These are phyloP conservation scores for Balearica regulorum DNA, from an alignment of 2,797 vertebrate genomes.

Conservation along the genomic window DNA sequence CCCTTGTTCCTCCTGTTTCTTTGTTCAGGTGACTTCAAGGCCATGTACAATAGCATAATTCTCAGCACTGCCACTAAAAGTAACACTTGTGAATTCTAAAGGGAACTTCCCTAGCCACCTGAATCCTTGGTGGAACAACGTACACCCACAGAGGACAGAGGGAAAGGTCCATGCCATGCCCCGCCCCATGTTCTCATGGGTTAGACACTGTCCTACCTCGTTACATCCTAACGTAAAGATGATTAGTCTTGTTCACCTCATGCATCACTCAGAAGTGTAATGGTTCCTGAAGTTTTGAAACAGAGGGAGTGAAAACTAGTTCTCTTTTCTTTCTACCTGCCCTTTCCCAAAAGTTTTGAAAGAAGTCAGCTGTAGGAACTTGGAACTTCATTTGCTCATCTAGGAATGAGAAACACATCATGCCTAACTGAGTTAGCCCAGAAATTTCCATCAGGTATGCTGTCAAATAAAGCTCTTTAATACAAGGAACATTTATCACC, in stretches of 20 bases:
- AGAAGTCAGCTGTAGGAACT: background rate
- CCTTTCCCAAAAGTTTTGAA: background rate
- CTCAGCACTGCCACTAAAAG: background rate
- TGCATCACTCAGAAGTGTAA: background rate
- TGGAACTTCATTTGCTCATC: background rate
- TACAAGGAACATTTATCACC: background rate
- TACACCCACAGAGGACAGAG: background rate
- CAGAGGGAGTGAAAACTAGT: background rate
- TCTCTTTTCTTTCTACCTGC: background rate
- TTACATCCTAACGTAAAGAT: background rate
- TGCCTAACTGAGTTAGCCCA: background rate
- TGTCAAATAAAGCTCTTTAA: conserved; percentile 19
- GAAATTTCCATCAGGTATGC: background rate
- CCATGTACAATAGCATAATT: background rate
- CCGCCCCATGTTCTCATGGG: fast-evolving
- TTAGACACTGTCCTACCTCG: background rate
- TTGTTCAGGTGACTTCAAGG: background rate
- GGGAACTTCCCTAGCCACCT: background rate
- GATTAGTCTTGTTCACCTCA: background rate
- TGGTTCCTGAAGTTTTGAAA: background rate
- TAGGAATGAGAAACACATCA: background rate
- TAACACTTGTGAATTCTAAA: background rate
- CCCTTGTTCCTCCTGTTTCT: background rate
- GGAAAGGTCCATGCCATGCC: background rate
- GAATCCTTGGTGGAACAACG: background rate